phyloP scores from a whole-genome alignment of 1,140 invertebrate genomes.

The Drosophila biarmipes region DNA sequence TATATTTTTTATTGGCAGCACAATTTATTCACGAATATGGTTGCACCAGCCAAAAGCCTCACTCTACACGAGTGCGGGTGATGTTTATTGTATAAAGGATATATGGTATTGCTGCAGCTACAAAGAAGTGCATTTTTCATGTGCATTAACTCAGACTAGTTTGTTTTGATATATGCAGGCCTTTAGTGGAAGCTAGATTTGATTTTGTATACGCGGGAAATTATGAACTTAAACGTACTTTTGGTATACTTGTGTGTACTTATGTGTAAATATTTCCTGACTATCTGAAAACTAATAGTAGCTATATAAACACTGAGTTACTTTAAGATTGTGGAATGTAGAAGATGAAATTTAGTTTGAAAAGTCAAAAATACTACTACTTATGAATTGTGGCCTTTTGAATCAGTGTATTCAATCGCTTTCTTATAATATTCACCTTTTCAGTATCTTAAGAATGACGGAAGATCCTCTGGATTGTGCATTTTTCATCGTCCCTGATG shows the following conservation, averaged over 20 bases:
- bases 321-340: too few relatives aligned
- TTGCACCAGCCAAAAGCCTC: slow-evolving; percentile 1
- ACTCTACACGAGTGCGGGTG: slow-evolving; percentile 13
- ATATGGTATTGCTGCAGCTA: slow-evolving; percentile 24
- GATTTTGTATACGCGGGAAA: background rate
- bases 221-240: too few relatives aligned
- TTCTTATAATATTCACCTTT: background rate
- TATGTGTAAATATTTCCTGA: too few relatives aligned
- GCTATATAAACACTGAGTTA: too few relatives aligned
- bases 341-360: too few relatives aligned
- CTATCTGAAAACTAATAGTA: too few relatives aligned
- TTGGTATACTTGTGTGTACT: too few relatives aligned
- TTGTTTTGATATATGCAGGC: slow-evolving; percentile 7
- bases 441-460: background rate
- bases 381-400: too few relatives aligned
- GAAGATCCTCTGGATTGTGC: background rate
- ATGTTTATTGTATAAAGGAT: slow-evolving; percentile 52
- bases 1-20: slow-evolving; percentile 67
- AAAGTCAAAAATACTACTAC: too few relatives aligned
- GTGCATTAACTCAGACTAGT: background rate
- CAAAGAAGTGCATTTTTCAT: slow-evolving; percentile 1
- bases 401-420: background rate
- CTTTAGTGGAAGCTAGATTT: background rate
- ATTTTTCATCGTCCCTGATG: slow-evolving; percentile 9
- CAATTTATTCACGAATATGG: slow-evolving; percentile 60